phyloP scores from a whole-genome alignment of 2,113 vertebrate genomes.

The Antigone vipio region DNA sequence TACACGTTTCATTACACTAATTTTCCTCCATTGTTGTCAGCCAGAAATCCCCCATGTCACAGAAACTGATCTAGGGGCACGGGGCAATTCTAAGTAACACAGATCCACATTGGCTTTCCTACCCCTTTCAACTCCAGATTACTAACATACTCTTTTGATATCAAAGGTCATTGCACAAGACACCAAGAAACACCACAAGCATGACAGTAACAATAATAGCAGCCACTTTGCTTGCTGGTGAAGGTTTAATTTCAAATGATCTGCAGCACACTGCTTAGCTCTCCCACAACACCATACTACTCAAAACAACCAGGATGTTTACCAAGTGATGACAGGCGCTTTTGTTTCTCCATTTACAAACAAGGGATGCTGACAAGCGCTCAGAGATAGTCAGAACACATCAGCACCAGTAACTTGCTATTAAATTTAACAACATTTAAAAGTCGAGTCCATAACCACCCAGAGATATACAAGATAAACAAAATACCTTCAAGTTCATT shows the following conservation, averaged over 20 bases:
- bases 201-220: not conserved
- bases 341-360: not conserved
- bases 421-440: not conserved
- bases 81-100: not conserved
- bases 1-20: not conserved
- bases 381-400: not conserved
- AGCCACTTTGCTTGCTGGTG: not conserved
- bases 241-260: not conserved
- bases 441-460: not conserved
- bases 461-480: not conserved
- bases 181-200: not conserved
- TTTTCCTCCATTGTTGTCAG: not conserved
- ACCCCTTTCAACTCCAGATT: not conserved
- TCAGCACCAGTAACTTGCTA: not conserved
- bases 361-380: not conserved
- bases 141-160: not conserved
- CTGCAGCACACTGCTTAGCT: not conserved
- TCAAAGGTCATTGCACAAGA: not conserved
- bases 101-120: not conserved
- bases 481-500: not conserved
- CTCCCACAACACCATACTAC: not conserved
- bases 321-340: not conserved
- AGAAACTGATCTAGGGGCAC: not conserved
- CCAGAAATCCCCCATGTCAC: not conserved
- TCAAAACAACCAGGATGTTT: not conserved